Percentiles rank a stretch among this genome's conserved stretches.
Conservation (phyloP, 2,888 invertebrate species). For the Brachynemurus nebulosus region DNA sequence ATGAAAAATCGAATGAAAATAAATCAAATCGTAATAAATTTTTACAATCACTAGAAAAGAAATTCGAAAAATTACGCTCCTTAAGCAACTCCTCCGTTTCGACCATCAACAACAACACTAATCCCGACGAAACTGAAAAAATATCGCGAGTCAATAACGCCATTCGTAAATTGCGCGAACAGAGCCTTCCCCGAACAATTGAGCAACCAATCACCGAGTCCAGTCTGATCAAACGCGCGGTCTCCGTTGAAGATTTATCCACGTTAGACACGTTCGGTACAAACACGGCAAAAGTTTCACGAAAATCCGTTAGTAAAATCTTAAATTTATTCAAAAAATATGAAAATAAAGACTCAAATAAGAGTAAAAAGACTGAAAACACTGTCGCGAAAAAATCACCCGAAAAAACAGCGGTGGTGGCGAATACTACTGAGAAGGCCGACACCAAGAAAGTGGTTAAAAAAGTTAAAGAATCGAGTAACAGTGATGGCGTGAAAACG, state of each 20-base stretch:
- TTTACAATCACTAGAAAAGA: constrained; percentile 63
- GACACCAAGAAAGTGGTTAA: constrained; percentile 22
- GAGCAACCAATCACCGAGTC: constrained; percentile 42
- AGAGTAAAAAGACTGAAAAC: constrained; percentile 17
- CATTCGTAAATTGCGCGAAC: constrained; percentile 46
- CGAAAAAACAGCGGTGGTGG: not conserved
- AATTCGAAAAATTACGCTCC: constrained; percentile 50
- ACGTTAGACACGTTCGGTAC: constrained; percentile 28
- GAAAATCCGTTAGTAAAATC: constrained; percentile 58
- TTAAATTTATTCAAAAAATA: constrained; percentile 63
- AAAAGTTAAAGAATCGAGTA: constrained; percentile 20
- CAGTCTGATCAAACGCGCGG: constrained; percentile 53
- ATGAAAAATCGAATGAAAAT: constrained; percentile 16
- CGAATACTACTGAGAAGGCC: not conserved
- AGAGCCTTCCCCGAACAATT: constrained; percentile 44
- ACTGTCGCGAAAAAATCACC: too few relatives aligned
- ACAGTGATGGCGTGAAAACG: constrained; percentile 13
- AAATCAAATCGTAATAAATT: constrained; percentile 37
- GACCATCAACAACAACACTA: constrained; percentile 14
- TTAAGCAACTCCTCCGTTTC: constrained; percentile 31
- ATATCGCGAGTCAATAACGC: constrained; percentile 37
- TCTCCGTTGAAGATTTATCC: constrained; percentile 54
- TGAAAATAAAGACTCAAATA: constrained; percentile 28
- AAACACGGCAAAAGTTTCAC: constrained; percentile 32
- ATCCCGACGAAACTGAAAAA: constrained; percentile 27